These are phyloP conservation scores for Aptenodytes patagonicus DNA, from an alignment of 2,113 vertebrate genomes.

Conservation along the genomic window DNA sequence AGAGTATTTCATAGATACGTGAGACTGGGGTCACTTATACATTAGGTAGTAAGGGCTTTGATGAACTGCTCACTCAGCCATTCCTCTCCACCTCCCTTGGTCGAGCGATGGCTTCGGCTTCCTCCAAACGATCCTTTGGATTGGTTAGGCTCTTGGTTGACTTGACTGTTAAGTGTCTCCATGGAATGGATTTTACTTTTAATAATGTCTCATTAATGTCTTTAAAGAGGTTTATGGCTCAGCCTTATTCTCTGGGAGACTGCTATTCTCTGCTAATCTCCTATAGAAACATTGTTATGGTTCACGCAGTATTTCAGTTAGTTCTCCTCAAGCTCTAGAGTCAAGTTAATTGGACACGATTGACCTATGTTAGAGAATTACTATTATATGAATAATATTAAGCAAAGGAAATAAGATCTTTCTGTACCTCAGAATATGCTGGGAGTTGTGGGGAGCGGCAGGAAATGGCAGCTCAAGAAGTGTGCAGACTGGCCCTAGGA, in stretches of 20 bases:
- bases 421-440: not conserved
- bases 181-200: conserved; percentile 1
- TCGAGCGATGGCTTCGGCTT: not conserved
- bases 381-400: not conserved
- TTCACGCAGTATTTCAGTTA: not conserved
- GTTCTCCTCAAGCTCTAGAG: not conserved
- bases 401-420: conserved; percentile 3
- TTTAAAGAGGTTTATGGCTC: conserved; percentile 18
- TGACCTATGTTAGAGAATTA: not conserved
- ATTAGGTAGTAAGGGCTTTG: not conserved
- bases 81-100: not conserved
- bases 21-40: not conserved
- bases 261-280: conserved; percentile 3
- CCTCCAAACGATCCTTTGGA: not conserved
- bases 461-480: conserved; percentile 21
- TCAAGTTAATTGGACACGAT: not conserved
- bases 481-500: not conserved
- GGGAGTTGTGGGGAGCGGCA: not conserved
- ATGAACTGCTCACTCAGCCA: not conserved
- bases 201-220: not conserved
- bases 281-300: not conserved
- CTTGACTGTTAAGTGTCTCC: not conserved
- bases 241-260: not conserved
- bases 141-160: not conserved
- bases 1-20: fast-evolving